Evolutionary conservation across 1,140 invertebrate genomes (phyloP).

Genomic region (Drosophila lacteicornis): DNA sequence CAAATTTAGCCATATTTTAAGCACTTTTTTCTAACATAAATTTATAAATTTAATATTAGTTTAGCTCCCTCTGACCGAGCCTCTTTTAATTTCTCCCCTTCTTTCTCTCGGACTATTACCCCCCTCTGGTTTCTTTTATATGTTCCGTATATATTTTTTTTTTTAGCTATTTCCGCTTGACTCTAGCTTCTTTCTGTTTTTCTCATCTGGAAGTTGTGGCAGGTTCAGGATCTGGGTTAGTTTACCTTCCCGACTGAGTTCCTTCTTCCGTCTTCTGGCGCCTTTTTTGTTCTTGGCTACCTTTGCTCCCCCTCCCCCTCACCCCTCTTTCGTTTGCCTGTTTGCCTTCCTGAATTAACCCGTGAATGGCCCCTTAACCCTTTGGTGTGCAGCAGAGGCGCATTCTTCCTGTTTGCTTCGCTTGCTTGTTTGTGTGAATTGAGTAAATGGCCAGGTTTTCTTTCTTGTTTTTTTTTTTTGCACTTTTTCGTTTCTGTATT

Average conservation of each 20-base stretch:
- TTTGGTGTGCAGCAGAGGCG: slow-evolving; percentile 8
- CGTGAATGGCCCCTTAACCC: slow-evolving; percentile 9
- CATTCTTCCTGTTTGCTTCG: slow-evolving; percentile 20
- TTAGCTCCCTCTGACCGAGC: not conserved
- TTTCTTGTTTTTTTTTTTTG: not conserved
- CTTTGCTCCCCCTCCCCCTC: not conserved
- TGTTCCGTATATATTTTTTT: not conserved
- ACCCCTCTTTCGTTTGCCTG: slow-evolving; percentile 9
- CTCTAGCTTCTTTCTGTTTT: not conserved
- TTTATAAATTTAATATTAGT: not conserved
- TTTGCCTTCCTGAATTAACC: slow-evolving; percentile 29
- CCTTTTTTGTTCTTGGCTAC: slow-evolving; percentile 18
- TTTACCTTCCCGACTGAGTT: slow-evolving; percentile 17
- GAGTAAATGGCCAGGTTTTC: slow-evolving; percentile 22
- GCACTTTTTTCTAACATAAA: no score
- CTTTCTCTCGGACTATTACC: not conserved
- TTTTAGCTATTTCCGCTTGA: slow-evolving; percentile 1
- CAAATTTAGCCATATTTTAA: no score
- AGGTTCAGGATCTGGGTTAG: slow-evolving; percentile 37
- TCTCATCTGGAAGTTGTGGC: slow-evolving; percentile 7
- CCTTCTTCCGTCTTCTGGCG: slow-evolving; percentile 36
- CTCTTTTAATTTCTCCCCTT: not conserved
- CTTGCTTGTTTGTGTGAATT: slow-evolving; percentile 6
- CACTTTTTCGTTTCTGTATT: not conserved
- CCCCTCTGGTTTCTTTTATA: not conserved